Conservation (phyloP, 2,888 invertebrate species). For the Allygus modestus region DNA sequence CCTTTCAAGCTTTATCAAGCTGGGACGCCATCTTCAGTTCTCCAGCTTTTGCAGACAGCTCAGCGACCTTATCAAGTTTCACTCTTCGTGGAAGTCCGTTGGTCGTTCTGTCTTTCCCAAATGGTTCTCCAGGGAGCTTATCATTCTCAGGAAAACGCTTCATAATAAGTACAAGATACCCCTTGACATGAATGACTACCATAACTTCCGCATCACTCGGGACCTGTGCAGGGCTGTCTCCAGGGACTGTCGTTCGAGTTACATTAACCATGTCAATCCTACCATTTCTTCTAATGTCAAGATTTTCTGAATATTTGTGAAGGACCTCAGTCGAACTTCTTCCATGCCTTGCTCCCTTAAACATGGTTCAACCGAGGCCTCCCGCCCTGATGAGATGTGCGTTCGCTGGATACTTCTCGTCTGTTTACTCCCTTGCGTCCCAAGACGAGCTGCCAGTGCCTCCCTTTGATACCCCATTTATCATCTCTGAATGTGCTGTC, state of each 20-base stretch:
- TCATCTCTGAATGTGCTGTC: too few species aligned
- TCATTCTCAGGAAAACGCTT: too few species aligned
- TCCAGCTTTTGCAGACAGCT: slow-evolving; percentile 6
- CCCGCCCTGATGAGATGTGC: slow-evolving; percentile 11
- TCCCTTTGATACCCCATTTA: background rate
- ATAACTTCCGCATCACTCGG: background rate
- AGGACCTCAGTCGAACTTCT: too few species aligned
- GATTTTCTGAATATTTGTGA: background rate
- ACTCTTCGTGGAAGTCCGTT: background rate
- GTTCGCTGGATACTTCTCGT: background rate
- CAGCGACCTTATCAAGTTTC: background rate
- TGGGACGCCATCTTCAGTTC: background rate
- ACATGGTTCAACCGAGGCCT: too few species aligned
- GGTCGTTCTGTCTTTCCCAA: slow-evolving; percentile 2
- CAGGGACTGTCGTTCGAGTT: slow-evolving; percentile 9
- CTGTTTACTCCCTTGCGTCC: too few species aligned
- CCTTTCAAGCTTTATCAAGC: too few species aligned
- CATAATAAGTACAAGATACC: background rate
- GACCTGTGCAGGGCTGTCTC: slow-evolving; percentile 11
- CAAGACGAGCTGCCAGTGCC: background rate
- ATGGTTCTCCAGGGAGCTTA: background rate
- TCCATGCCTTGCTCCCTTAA: too few species aligned
- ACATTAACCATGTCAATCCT: background rate
- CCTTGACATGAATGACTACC: background rate
- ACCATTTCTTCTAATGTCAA: background rate